Evolutionary conservation across 2,888 invertebrate genomes (phyloP).

Genomic region (Lochmaea crataegi): DNA sequence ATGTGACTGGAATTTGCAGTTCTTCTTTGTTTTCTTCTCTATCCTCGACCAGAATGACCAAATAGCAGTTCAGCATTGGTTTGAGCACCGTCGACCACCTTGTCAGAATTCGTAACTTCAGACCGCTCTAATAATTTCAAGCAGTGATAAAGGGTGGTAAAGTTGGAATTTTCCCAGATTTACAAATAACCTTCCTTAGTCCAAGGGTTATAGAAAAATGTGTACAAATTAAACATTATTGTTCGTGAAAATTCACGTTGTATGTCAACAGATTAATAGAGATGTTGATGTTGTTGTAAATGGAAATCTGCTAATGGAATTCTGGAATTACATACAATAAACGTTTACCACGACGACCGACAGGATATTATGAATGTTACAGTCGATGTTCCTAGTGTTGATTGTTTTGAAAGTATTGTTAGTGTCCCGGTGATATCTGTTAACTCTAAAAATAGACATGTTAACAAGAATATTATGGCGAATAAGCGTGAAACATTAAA

Average conservation of each 20-base stretch:
- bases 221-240: neutral
- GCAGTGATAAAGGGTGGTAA: no score
- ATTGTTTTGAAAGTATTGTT: neutral
- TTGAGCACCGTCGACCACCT: no score
- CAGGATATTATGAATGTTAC: slow-evolving; percentile 2
- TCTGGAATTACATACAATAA: neutral
- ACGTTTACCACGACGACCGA: neutral
- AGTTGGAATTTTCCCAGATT: no score
- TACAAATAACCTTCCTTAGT: no score
- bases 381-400: neutral
- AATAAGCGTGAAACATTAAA: neutral
- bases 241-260: neutral
- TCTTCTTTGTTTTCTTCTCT: no score
- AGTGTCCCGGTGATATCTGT: neutral
- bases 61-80: no score
- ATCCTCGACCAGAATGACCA: no score
- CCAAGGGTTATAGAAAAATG: neutral
- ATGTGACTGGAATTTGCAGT: no score
- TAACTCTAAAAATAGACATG: neutral
- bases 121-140: no score
- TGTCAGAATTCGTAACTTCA: no score
- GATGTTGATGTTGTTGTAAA: neutral
- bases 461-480: neutral
- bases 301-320: neutral
- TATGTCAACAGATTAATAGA: neutral